Conservation (phyloP, 2,797 vertebrate species). For the Anableps anableps region DNA sequence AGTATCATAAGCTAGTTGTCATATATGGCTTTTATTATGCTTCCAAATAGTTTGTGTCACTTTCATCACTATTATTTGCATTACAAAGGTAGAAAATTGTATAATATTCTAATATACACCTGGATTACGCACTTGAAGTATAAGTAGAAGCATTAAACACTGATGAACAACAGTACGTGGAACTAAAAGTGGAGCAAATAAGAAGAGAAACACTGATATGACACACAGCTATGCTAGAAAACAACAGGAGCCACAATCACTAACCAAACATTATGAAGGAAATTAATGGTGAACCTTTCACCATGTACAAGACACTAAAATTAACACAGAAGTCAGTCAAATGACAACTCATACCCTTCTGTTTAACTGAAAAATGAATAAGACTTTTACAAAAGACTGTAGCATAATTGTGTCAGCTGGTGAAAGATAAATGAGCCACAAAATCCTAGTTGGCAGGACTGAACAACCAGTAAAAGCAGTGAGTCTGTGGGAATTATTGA, state of each 20-base stretch:
- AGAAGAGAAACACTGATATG: not conserved
- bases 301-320: not conserved
- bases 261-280: not conserved
- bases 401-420: not conserved
- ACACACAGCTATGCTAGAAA: not conserved
- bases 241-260: not conserved
- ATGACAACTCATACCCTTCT: not conserved
- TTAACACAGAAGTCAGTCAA: not conserved
- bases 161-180: not conserved
- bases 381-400: not conserved
- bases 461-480: not conserved
- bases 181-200: not conserved
- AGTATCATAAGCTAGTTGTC: not conserved
- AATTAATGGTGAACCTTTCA: not conserved
- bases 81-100: not conserved
- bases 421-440: not conserved
- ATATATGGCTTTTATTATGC: not conserved
- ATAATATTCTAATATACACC: not conserved
- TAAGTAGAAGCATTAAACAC: not conserved
- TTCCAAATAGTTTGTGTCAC: not conserved
- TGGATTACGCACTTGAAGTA: not conserved
- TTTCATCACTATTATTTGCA: not conserved
- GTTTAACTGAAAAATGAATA: not conserved
- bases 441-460: not conserved
- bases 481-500: constrained; percentile 1